phyloP scores from a whole-genome alignment of 2,113 vertebrate genomes.

The Platanista minor region DNA sequence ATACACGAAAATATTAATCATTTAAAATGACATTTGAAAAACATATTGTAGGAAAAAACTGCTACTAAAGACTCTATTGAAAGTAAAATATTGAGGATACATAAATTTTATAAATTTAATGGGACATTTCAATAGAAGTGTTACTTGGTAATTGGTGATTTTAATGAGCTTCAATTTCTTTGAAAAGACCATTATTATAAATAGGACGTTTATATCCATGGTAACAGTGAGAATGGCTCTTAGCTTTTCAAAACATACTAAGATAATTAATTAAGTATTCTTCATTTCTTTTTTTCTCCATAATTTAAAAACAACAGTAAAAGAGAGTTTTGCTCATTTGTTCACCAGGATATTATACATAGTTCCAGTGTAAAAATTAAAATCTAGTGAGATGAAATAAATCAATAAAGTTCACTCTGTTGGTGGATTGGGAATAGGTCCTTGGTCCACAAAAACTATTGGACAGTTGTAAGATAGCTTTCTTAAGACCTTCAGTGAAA shows the following conservation, averaged over 20 bases:
- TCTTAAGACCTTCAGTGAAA: neutral
- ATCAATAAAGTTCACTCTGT: neutral
- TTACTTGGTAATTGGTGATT: slow-evolving; percentile 28
- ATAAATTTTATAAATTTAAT: slow-evolving; percentile 38
- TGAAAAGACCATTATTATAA: slow-evolving; percentile 46
- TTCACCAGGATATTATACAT: neutral
- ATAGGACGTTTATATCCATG: slow-evolving; percentile 39
- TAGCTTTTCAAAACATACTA: slow-evolving; percentile 35
- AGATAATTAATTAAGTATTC: slow-evolving; percentile 51
- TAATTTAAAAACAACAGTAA: slow-evolving; percentile 17
- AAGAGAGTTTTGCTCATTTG: slow-evolving; percentile 29
- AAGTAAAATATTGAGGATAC: slow-evolving; percentile 35
- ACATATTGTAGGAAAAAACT: slow-evolving; percentile 40
- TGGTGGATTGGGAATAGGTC: neutral
- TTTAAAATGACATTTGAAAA: slow-evolving; percentile 64
- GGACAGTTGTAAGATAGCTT: neutral
- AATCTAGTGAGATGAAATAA: neutral
- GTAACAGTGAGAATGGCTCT: slow-evolving; percentile 34
- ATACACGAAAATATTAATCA: slow-evolving; percentile 54
- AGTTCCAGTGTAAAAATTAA: slow-evolving; percentile 1
- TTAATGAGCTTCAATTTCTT: slow-evolving; percentile 47
- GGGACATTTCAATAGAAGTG: slow-evolving; percentile 1
- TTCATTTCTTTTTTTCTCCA: neutral
- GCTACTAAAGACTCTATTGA: slow-evolving; percentile 43
- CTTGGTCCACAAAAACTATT: neutral